A percentile compares a stretch with the other conserved stretches of the same genome.
phyloP scores from a whole-genome alignment of 2,113 vertebrate species.

The Antechinus stuartii region DNA sequence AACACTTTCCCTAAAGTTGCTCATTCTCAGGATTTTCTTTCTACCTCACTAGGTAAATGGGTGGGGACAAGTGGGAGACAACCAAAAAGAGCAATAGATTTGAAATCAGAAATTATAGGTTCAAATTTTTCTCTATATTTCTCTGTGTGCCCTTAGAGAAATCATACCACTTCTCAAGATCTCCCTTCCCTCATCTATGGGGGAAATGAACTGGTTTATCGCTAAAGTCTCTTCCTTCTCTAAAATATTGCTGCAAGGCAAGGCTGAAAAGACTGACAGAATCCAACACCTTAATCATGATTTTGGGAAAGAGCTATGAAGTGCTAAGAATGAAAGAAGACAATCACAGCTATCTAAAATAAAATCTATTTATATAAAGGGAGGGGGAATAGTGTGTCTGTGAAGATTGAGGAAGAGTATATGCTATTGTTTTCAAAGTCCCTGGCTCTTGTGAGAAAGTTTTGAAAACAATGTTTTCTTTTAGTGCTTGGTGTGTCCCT shows the following conservation, averaged over 20 bases:
- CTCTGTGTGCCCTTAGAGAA: neutral
- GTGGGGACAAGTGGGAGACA: fast-evolving
- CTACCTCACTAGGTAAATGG: neutral
- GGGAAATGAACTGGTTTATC: neutral
- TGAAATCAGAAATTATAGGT: neutral
- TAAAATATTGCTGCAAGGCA: neutral
- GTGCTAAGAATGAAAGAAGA: neutral
- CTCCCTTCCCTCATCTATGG: neutral
- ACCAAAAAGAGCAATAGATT: neutral
- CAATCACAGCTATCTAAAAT: neutral
- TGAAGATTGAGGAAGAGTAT: neutral
- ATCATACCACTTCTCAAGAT: neutral
- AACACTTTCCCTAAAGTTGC: neutral
- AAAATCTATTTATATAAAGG: neutral
- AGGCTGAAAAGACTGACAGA: neutral
- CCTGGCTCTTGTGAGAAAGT: neutral
- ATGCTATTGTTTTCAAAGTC: neutral
- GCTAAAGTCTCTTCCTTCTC: neutral
- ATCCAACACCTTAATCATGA: neutral
- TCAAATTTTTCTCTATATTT: neutral
- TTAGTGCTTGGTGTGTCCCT: neutral
- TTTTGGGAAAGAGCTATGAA: neutral
- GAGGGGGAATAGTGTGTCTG: neutral
- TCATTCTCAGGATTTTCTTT: neutral
- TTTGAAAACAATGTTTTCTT: slow-evolving; percentile 29